Conservation (phyloP, 2,113 vertebrate species). For the Narcine bancroftii region DNA sequence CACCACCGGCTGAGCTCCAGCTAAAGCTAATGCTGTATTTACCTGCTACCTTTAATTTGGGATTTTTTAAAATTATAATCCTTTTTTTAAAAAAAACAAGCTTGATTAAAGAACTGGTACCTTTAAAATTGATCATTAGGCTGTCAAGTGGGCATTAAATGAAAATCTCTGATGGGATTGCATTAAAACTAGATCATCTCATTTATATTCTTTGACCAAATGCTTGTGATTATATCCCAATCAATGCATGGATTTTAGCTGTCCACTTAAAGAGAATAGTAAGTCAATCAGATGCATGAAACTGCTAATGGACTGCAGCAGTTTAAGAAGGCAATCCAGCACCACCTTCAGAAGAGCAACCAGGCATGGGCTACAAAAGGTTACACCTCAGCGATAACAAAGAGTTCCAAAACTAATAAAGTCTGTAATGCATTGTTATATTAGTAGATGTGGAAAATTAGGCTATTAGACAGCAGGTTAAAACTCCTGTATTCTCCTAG, state of each 20-base stretch:
- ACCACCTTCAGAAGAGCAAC: not conserved
- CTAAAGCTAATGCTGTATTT: not conserved
- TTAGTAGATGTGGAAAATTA: not conserved
- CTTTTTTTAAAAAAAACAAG: not conserved
- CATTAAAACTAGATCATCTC: no score
- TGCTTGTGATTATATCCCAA: not conserved
- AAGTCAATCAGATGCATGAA: not conserved
- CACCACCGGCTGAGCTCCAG: no score
- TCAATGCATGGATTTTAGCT: not conserved
- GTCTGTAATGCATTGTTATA: not conserved
- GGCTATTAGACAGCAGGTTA: not conserved
- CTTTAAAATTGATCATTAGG: not conserved
- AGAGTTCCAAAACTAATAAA: not conserved
- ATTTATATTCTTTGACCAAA: no score
- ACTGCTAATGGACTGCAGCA: not conserved
- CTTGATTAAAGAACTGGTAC: not conserved
- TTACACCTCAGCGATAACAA: not conserved
- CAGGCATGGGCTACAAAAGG: not conserved
- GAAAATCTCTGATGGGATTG: no score
- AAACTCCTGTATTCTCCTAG: not conserved
- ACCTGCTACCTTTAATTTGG: not conserved
- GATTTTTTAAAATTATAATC: not conserved
- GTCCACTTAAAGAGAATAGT: not conserved
- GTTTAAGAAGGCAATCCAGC: not conserved
- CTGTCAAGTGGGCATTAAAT: not conserved